phyloP scores from a whole-genome alignment of 2,888 invertebrate genomes.

The Metallyticus violacea region DNA sequence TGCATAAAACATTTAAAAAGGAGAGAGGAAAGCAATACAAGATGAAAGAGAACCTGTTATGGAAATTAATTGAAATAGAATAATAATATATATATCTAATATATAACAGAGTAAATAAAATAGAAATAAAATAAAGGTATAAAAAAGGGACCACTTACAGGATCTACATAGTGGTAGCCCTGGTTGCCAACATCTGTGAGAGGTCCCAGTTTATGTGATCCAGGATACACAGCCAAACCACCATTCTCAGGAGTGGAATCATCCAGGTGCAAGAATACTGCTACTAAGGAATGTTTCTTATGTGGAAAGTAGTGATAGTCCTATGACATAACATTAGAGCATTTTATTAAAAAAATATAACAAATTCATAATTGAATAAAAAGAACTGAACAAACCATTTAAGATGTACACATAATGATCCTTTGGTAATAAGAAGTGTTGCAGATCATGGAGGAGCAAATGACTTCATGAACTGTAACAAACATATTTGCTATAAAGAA shows the following conservation, averaged over 20 bases:
- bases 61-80: too few species aligned
- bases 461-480: neutral
- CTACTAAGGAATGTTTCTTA: conserved; percentile 56
- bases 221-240: conserved; percentile 57
- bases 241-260: conserved; percentile 57
- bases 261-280: conserved; percentile 57
- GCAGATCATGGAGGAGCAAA: neutral
- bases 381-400: too few species aligned
- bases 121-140: too few species aligned
- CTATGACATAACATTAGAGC: conserved; percentile 45
- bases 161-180: conserved; percentile 39
- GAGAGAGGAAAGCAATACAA: too few species aligned
- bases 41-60: too few species aligned
- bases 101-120: too few species aligned
- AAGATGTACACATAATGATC: too few species aligned
- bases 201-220: conserved; percentile 58
- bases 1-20: too few species aligned
- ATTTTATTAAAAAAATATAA: too few species aligned
- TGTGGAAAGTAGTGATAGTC: conserved; percentile 61
- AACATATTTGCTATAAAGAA: neutral
- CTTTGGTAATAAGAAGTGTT: neutral
- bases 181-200: conserved; percentile 45
- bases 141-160: conserved; percentile 32
- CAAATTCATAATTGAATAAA: too few species aligned
- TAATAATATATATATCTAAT: too few species aligned